phyloP scores from a whole-genome alignment of 2,888 invertebrate genomes.

The Meiosimyza platycephala region DNA sequence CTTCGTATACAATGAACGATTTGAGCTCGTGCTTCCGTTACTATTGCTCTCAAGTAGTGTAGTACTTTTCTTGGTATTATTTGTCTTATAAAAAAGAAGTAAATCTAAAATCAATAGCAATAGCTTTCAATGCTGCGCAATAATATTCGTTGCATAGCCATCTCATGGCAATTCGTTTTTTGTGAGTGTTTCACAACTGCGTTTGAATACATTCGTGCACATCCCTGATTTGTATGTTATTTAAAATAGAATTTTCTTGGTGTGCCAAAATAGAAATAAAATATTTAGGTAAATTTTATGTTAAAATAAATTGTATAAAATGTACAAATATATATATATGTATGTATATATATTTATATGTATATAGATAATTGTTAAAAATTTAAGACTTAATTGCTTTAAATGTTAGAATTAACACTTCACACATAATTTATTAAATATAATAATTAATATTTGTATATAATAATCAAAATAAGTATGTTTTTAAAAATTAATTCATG shows the following conservation, averaged over 20 bases:
- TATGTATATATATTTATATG: not conserved
- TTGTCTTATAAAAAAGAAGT: no score
- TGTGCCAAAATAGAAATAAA: constrained; percentile 17
- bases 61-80: no score
- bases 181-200: no score
- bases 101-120: no score
- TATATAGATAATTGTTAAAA: constrained; percentile 34
- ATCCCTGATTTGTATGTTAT: not conserved
- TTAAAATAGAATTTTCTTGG: not conserved
- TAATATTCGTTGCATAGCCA: no score
- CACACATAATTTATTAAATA: constrained; percentile 42
- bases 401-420: constrained; percentile 37
- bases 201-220: no score
- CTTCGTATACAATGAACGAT: no score
- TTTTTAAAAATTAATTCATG: constrained; percentile 34
- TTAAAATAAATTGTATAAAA: constrained; percentile 36
- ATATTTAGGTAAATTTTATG: constrained; percentile 8
- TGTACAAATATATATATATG: constrained; percentile 47
- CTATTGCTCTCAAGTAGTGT: no score
- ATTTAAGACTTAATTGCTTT: constrained; percentile 29
- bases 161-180: no score
- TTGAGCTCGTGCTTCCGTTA: no score
- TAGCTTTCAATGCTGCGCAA: no score
- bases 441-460: constrained; percentile 37
- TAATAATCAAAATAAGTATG: constrained; percentile 51